phyloP scores from a whole-genome alignment of 2,888 invertebrate genomes.

The Hypselothyrea guttata region DNA sequence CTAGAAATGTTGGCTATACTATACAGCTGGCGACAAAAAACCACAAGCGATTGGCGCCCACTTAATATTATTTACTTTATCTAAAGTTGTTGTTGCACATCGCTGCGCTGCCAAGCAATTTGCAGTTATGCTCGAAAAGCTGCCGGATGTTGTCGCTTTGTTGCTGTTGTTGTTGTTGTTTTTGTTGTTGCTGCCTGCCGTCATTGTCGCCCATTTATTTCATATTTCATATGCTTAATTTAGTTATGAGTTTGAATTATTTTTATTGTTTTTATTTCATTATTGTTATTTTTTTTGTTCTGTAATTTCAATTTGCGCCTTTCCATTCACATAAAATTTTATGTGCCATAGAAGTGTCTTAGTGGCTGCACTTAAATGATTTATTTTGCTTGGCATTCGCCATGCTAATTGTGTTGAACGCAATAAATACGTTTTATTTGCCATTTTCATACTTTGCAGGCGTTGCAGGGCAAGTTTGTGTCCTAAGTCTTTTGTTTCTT shows the following conservation, averaged over 20 bases:
- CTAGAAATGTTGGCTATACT: constrained; percentile 66
- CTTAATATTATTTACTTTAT: constrained; percentile 44
- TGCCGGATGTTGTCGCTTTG: constrained; percentile 66
- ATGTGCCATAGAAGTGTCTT: constrained; percentile 48
- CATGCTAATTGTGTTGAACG: constrained; percentile 57
- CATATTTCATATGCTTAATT: constrained; percentile 19
- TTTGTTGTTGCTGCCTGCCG: not conserved
- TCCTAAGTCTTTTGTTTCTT: constrained; percentile 76
- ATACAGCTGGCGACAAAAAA: constrained; percentile 41
- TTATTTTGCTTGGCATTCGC: constrained; percentile 65
- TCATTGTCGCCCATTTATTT: constrained; percentile 18
- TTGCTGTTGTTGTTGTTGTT: constrained; percentile 12
- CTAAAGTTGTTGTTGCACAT: constrained; percentile 54
- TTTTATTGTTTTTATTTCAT: constrained; percentile 7
- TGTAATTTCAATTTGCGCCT: constrained; percentile 60
- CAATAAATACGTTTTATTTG: constrained; percentile 56
- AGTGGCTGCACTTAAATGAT: constrained; percentile 28
- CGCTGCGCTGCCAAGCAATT: constrained; percentile 55
- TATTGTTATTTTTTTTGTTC: constrained; percentile 30
- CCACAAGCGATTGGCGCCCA: constrained; percentile 61
- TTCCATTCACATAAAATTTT: constrained; percentile 50
- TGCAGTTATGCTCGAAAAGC: constrained; percentile 58
- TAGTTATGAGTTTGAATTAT: constrained; percentile 18
- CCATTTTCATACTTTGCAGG: constrained; percentile 20
- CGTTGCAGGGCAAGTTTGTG: constrained; percentile 67